These are phyloP conservation scores for Iselma pallidipennis DNA, from an alignment of 2,888 invertebrate genomes.

Conservation along the genomic window DNA sequence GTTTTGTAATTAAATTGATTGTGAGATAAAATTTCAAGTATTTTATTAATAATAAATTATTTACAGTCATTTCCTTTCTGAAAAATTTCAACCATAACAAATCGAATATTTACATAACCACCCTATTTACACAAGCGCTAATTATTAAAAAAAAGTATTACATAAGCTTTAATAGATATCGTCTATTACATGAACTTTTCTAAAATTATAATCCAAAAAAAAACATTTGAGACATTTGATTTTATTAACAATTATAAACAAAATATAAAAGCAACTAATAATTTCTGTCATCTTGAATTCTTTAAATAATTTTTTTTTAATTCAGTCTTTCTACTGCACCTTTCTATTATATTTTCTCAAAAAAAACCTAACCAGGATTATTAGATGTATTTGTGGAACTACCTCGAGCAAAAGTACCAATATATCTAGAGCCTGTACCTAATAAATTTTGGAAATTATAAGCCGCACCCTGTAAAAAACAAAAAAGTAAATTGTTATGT, in stretches of 20 bases:
- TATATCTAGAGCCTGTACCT: constrained; percentile 60
- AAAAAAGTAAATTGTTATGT: not conserved
- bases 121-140: not conserved
- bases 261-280: too few relatives aligned
- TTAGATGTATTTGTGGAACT: not conserved
- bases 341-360: not conserved
- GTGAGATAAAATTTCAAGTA: not conserved
- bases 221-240: too few relatives aligned
- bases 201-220: too few relatives aligned
- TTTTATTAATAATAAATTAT: constrained; percentile 3
- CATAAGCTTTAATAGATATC: too few relatives aligned
- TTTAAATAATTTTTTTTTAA: not conserved
- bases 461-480: constrained; percentile 66
- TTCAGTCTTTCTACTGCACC: not conserved
- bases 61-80: not conserved
- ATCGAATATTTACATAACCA: not conserved
- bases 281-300: too few relatives aligned
- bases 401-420: constrained; percentile 51
- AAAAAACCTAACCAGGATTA: not conserved
- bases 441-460: constrained; percentile 71
- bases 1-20: too few relatives aligned
- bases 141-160: too few relatives aligned
- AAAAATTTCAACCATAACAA: not conserved
- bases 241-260: too few relatives aligned
- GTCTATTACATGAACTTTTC: too few relatives aligned